A percentile compares a stretch with the other conserved stretches of the same genome.
Evolutionary conservation across 2,113 vertebrate genomes (phyloP).

Genomic region (Engraulis encrasicolus): DNA sequence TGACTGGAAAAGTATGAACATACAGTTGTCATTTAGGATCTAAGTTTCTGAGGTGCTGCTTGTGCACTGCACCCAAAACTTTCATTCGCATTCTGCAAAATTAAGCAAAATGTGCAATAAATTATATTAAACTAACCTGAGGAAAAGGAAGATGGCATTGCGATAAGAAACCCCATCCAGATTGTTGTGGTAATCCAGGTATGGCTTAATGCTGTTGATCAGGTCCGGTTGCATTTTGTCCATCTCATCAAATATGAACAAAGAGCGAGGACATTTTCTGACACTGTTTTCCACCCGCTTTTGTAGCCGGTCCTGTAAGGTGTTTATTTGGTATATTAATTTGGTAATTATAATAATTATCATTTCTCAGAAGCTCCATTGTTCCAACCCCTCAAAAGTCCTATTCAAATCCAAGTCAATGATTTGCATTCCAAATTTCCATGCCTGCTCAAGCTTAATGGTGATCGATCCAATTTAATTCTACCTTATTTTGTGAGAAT

Average conservation of each 20-base stretch:
- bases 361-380: too few relatives aligned
- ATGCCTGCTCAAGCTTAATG: too few relatives aligned
- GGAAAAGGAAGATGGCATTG: conserved; percentile 92
- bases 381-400: too few relatives aligned
- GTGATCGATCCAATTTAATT: too few relatives aligned
- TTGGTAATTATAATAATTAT: background rate
- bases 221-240: conserved; percentile 91
- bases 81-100: background rate
- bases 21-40: too few relatives aligned
- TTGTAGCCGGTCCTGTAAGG: conserved; percentile 82
- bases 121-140: conserved; percentile 80
- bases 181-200: conserved; percentile 87
- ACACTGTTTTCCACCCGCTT: conserved; percentile 90
- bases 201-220: conserved; percentile 92
- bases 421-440: too few relatives aligned
- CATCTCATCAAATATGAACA: conserved; percentile 98
- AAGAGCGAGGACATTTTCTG: conserved; percentile 78
- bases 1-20: too few relatives aligned
- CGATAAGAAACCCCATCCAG: conserved; percentile 87
- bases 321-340: background rate
- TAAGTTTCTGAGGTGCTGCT: too few relatives aligned
- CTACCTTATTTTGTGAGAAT: too few relatives aligned
- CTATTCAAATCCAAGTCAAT: too few relatives aligned
- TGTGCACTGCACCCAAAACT: too few relatives aligned
- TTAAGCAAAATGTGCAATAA: background rate